These are phyloP conservation scores for Chaetorhynchus papuensis DNA, from an alignment of 2,113 vertebrate species.

Conservation along the genomic window DNA sequence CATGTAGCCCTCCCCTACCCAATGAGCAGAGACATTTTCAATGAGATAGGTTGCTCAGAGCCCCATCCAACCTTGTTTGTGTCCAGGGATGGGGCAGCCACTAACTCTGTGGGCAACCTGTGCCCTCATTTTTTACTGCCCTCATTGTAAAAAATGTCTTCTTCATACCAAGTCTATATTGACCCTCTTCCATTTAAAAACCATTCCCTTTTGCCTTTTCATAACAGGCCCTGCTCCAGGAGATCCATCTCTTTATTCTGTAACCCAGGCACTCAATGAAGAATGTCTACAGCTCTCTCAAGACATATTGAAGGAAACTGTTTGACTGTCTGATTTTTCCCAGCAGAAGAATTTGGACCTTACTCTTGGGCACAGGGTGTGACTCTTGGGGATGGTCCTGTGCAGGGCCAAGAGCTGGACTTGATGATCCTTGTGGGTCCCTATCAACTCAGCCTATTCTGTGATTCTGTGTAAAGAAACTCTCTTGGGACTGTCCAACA, in stretches of 20 bases:
- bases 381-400: not conserved
- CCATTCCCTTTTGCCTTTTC: not conserved
- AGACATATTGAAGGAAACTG: not conserved
- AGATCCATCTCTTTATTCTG: not conserved
- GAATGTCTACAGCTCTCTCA: not conserved
- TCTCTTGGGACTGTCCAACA: not conserved
- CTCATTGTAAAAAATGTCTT: not conserved
- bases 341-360: not conserved
- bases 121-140: not conserved
- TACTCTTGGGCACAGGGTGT: rapidly evolving
- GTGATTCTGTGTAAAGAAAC: not conserved
- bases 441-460: not conserved
- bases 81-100: not conserved
- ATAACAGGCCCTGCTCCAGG: not conserved
- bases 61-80: not conserved
- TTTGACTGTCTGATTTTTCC: not conserved
- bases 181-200: not conserved
- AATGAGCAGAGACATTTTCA: not conserved
- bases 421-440: not conserved
- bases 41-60: not conserved
- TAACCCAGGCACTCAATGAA: not conserved
- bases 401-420: not conserved
- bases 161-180: not conserved
- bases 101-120: not conserved
- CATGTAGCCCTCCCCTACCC: not conserved